Percentiles rank a stretch among this genome's conserved stretches.
These are phyloP conservation scores for Rhimphoctona megacephalus DNA, from an alignment of 2,888 invertebrate genomes.

Conservation along the genomic window DNA sequence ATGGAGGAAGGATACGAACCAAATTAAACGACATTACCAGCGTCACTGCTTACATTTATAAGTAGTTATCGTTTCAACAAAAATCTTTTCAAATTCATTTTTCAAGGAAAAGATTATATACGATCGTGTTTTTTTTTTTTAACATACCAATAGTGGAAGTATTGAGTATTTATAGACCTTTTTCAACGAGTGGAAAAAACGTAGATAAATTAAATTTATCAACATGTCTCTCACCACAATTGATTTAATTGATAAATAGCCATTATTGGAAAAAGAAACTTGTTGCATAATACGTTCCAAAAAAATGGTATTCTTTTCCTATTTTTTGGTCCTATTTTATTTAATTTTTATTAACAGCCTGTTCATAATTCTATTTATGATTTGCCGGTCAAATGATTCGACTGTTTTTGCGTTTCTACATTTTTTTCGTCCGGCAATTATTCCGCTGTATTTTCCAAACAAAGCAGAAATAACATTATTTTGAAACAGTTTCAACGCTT, in stretches of 20 bases:
- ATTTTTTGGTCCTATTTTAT: too few species aligned
- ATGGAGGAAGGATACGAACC: conserved; percentile 25
- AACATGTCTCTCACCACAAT: too few species aligned
- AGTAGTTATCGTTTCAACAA: background rate
- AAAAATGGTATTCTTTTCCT: too few species aligned
- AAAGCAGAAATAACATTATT: conserved; percentile 24
- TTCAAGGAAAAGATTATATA: background rate
- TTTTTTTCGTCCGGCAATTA: background rate
- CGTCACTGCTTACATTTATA: background rate
- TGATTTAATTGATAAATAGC: too few species aligned
- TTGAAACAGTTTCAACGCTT: conserved; percentile 48
- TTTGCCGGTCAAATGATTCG: too few species aligned
- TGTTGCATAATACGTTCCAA: too few species aligned
- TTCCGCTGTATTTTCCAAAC: background rate
- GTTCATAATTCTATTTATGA: too few species aligned
- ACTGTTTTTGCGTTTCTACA: background rate
- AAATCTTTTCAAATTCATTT: background rate
- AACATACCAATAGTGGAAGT: background rate
- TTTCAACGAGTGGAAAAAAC: too few species aligned
- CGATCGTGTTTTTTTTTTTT: background rate
- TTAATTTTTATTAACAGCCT: too few species aligned
- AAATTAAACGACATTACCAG: conserved; percentile 21
- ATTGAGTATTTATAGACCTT: too few species aligned
- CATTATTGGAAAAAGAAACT: too few species aligned
- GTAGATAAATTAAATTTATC: too few species aligned